Base-by-base conservation (phyloP, 2,888 invertebrate species). In the Nephrotoma appendiculata region DNA sequence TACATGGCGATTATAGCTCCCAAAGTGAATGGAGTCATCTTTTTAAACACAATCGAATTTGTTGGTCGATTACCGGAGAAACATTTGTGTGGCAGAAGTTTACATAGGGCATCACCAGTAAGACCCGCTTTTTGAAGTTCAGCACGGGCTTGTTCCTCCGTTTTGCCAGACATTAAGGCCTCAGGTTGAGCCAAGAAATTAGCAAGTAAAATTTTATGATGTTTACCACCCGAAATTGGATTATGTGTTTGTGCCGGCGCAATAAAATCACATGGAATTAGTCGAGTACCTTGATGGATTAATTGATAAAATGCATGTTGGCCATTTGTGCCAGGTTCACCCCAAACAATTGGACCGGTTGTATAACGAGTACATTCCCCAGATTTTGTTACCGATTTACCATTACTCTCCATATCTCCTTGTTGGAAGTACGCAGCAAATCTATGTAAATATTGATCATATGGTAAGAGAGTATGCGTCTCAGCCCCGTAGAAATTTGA, bases 391-490 rank as follows among this genome's bases (percentile, higher is more conserved):
- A 97, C 96, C 90, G 96, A 96, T 92, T 99, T 99, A 88, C 99
- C 99, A 92, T 99, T 99, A 88, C 98, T 98, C 92, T 99, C 99
- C 99, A 99, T 99, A 90, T 99, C 99, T 4, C 99, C 99, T 93
- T 99, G 99, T 92, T 99, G 99, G 93, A 99, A 99, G 92, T 99
- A 99, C 15, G 99, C 99, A 9, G 99, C 98, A 92, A 99, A 99
- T 91, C 99, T 95, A 91, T 99, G 99, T 89, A 99, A 92, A 91
- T 99, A 99, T 92, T 99, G 99, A 92, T 99, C 99, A 91, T 99
- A 99, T 0, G 99, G 99, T 87, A 99, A 92, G 6, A 99, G 92
- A 0, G 98, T 97, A 90, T 99, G 98, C 0, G 99, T 99, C 92
- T 99, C 99, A 0, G 98, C 96, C 44, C 97, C 97, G 90, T 95